Base-by-base conservation (phyloP, 2,888 invertebrate species). In the Drosophila vallismaia region DNA sequence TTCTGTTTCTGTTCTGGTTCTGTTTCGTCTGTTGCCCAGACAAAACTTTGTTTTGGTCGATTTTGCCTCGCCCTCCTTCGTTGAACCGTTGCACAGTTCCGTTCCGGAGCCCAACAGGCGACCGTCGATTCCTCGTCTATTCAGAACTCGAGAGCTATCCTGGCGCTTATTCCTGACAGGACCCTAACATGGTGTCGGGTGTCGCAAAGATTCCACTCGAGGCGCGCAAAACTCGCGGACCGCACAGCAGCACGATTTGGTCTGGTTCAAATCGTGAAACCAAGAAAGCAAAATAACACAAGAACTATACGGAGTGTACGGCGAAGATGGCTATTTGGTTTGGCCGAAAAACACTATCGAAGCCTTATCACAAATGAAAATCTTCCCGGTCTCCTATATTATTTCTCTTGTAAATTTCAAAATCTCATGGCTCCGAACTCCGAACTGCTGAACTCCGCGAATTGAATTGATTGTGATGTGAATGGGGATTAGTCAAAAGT, bases 11-110 rank as follows among this genome's bases (percentile, higher is more conserved):
- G 55, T 55, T 66, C 19, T 19, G 19, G 1, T 19, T 19, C 19
- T 19, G 19, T 19, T 53, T 63, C 67, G 62, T 64, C 57, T 69
- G 77, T 58, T 69, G 68, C 67, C 66, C 57, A 49, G 19, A 19
- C 19, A 19, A 19, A 19, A 19, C 69, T 84, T 84, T 79, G 80
- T 85, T 84, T 82, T 83, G 79, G 75, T 84, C 75, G 49, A 59
- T 56, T 74, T 44, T 51, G 31, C 59, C 56, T n/a, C 49, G 40
- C 40, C 7, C 40, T 42, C 40, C 8, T 42, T 42, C 40, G 19
- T 8, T 42, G 14, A 42, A 42, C 40, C 40, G 40, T 42, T 42
- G 40, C 40, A 8, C 19, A 14, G 40, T 19, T 19, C 28, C 28
- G 28, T 28, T 42, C 19, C 5, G 14, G n/a, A 8, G 8, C 8